Evolutionary conservation across 2,888 invertebrate species (phyloP).

Genomic region (Oscheius sp.): DNA sequence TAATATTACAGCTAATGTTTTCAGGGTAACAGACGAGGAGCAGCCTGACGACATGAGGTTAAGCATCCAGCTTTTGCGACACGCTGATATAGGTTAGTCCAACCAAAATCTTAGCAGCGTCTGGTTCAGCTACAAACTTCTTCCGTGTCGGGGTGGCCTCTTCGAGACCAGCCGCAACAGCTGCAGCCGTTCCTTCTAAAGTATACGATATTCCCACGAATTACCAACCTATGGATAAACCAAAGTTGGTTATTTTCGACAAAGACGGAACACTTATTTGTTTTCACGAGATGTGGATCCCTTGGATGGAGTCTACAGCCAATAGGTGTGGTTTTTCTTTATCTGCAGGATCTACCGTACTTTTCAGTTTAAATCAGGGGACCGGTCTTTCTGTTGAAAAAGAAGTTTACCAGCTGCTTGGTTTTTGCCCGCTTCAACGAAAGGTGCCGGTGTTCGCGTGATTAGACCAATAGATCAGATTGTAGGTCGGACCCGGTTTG

Average conservation of each 20-base stretch:
- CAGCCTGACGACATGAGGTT: slow-evolving; percentile 8
- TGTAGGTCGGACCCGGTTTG: slow-evolving; percentile 73
- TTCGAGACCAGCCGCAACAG: slow-evolving; percentile 2
- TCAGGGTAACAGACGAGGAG: slow-evolving; percentile 18
- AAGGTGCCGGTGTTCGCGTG: slow-evolving; percentile 32
- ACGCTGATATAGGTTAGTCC: slow-evolving; percentile 2
- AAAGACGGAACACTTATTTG: slow-evolving; percentile 76
- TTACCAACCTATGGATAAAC: slow-evolving; percentile 9
- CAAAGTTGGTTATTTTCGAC: slow-evolving; percentile 75
- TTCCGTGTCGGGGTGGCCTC: slow-evolving; percentile 6
- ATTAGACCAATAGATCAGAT: slow-evolving; percentile 39
- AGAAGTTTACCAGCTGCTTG: slow-evolving; percentile 46
- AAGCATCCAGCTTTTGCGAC: not conserved
- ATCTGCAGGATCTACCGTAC: not conserved
- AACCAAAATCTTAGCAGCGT: not conserved
- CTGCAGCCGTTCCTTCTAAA: not conserved
- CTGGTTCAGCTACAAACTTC: not conserved
- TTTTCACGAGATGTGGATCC: slow-evolving; percentile 76
- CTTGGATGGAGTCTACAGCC: slow-evolving; percentile 74
- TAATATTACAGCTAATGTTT: not conserved
- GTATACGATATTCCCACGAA: not conserved
- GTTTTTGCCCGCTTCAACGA: slow-evolving; percentile 51
- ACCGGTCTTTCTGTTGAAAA: slow-evolving; percentile 40
- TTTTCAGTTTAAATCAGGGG: slow-evolving; percentile 41
- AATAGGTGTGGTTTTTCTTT: too few species aligned